Conservation (phyloP, 2,888 invertebrate species). For the Drosophila birchii region DNA sequence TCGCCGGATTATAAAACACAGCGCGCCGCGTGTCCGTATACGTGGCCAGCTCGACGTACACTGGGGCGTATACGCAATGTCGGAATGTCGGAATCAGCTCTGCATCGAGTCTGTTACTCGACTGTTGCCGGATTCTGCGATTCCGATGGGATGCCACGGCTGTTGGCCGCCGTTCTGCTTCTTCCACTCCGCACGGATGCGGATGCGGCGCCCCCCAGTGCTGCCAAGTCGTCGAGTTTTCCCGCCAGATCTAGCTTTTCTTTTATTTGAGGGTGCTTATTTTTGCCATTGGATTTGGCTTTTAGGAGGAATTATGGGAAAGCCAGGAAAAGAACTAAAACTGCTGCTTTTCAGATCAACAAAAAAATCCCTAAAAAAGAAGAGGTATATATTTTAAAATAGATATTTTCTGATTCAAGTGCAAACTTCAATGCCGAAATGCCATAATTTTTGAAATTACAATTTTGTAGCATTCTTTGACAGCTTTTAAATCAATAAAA, state of each 20-base stretch:
- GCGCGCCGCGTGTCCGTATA: slow-evolving; percentile 65
- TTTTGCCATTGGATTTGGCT: not conserved
- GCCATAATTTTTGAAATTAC: no score
- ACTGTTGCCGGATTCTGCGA: slow-evolving; percentile 45
- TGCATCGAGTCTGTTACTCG: slow-evolving; percentile 51
- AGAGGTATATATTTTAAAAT: not conserved
- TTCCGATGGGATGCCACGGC: slow-evolving; percentile 38
- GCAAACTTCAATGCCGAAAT: no score
- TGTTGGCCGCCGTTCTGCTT: not conserved
- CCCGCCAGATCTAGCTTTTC: slow-evolving; percentile 8
- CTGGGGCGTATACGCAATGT: slow-evolving; percentile 49
- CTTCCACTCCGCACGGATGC: slow-evolving; percentile 7
- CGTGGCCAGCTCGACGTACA: slow-evolving; percentile 74
- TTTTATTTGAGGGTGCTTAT: not conserved
- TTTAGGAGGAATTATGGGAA: not conserved
- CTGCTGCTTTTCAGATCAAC: not conserved
- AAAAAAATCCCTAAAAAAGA: not conserved
- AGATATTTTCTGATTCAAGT: not conserved
- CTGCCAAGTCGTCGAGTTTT: not conserved
- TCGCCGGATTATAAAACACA: slow-evolving; percentile 4
- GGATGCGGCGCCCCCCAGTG: slow-evolving; percentile 3
- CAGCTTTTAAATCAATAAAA: no score
- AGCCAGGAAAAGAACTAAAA: not conserved
- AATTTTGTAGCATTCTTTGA: no score
- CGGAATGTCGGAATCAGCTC: slow-evolving; percentile 28